A percentile compares a stretch with the other conserved stretches of the same genome.
phyloP scores from a whole-genome alignment of 92 coral and sea anemone species.

The Diadumene lineata region DNA sequence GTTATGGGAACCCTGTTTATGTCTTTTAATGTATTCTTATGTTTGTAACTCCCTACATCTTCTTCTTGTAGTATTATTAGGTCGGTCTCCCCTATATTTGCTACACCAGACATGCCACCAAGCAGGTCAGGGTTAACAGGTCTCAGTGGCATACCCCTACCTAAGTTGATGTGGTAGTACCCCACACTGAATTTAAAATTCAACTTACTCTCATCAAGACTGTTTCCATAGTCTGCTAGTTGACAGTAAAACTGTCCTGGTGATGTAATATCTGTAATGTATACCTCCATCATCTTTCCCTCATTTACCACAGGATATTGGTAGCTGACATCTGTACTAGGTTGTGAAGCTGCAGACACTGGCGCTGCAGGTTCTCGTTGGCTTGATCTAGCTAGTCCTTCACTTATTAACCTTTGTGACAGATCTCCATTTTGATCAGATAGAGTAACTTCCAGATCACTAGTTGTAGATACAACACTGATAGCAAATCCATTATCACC shows the following conservation, averaged over 20 bases:
- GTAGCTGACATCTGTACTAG: constrained; percentile 2
- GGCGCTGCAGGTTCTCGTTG: constrained; percentile 13
- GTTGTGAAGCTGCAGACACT: constrained; percentile 16
- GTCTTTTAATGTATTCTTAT: no score
- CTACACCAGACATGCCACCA: no score
- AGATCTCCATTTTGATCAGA: constrained; percentile 36
- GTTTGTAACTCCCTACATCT: no score
- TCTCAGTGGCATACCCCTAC: no score
- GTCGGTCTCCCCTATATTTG: no score
- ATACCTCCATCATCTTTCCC: constrained; percentile 50
- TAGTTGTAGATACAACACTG: constrained; percentile 20
- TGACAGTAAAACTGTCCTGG: constrained; percentile 85
- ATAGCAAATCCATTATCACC: constrained; percentile 57
- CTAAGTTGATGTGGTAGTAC: no score
- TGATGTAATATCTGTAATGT: constrained; percentile 54
- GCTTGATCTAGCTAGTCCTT: constrained; percentile 29
- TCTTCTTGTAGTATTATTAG: no score
- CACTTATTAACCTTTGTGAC: constrained; percentile 38
- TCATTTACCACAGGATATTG: constrained; percentile 39
- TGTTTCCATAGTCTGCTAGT: constrained; percentile 51
- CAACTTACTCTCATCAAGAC: constrained; percentile 69
- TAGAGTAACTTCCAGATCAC: constrained; percentile 49
- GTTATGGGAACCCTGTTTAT: no score
- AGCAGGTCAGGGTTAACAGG: no score
- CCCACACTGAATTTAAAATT: no score